Percentiles rank a stretch among this genome's conserved stretches.
These are phyloP conservation scores for Myiozetetes cayanensis DNA, from an alignment of 2,113 vertebrate genomes.

Conservation along the genomic window DNA sequence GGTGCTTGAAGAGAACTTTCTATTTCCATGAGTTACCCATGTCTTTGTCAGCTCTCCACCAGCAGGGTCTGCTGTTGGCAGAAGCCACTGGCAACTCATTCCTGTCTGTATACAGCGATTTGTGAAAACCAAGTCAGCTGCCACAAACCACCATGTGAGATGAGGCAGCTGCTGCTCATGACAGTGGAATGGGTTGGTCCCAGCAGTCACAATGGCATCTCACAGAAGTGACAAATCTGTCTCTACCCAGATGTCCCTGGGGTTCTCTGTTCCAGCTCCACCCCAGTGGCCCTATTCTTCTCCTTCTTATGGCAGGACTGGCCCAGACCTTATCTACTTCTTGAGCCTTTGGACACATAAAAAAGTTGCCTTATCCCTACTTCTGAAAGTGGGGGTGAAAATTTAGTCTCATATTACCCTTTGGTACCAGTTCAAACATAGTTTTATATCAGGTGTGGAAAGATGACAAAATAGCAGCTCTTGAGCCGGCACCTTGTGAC, in stretches of 20 bases:
- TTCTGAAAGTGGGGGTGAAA: rapidly evolving
- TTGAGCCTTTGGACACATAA: background rate
- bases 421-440: background rate
- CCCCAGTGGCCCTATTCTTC: background rate
- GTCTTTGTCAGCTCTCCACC: background rate
- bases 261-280: background rate
- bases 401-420: background rate
- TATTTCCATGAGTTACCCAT: background rate
- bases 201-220: background rate
- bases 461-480: background rate
- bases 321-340: background rate
- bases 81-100: background rate
- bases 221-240: background rate
- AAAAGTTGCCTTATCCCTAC: background rate
- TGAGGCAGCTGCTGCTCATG: background rate
- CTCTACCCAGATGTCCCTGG: background rate
- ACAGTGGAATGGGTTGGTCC: background rate
- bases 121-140: background rate
- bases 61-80: background rate
- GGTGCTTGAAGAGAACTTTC: background rate
- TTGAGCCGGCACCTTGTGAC: background rate
- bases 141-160: background rate
- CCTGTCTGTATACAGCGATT: background rate
- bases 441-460: background rate
- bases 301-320: background rate